These are phyloP conservation scores for Temnothorax rugatulus DNA, from an alignment of 2,888 invertebrate genomes.

Conservation along the genomic window DNA sequence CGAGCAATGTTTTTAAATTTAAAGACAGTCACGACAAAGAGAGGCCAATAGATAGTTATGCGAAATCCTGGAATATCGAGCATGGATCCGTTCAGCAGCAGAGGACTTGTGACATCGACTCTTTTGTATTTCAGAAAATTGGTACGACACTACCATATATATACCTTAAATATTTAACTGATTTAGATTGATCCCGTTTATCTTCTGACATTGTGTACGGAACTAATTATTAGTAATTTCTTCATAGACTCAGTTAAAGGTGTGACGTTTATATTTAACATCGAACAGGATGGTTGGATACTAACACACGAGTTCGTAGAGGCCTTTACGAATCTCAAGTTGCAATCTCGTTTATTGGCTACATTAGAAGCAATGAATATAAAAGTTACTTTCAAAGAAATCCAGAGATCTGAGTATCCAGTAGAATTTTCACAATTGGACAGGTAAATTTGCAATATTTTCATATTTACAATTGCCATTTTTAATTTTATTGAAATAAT, in stretches of 20 bases:
- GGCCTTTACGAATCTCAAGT: constrained; percentile 72
- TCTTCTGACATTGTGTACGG: not conserved
- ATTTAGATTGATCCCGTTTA: not conserved
- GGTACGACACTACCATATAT: constrained; percentile 13
- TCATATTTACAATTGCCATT: not conserved
- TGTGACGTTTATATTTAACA: constrained; percentile 69
- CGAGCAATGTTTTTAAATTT: not conserved
- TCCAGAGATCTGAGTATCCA: constrained; percentile 68
- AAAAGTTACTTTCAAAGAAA: constrained; percentile 56
- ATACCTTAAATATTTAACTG: not conserved
- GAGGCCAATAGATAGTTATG: not conserved
- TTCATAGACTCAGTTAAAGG: constrained; percentile 31
- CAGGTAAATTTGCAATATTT: constrained; percentile 66
- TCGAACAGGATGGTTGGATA: constrained; percentile 76
- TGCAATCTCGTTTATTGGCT: constrained; percentile 56
- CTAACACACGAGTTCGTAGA: constrained; percentile 74
- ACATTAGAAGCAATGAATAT: constrained; percentile 60
- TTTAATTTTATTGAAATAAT: not conserved
- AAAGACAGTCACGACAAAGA: not conserved
- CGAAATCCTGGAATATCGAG: not conserved
- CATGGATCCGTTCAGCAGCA: not conserved
- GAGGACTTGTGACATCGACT: no score
- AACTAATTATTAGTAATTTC: constrained; percentile 8
- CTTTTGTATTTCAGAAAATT: constrained; percentile 21
- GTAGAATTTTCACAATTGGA: constrained; percentile 69